Evolutionary conservation across 2,113 vertebrate genomes (phyloP).

Genomic region (Lucifuga dentata): DNA sequence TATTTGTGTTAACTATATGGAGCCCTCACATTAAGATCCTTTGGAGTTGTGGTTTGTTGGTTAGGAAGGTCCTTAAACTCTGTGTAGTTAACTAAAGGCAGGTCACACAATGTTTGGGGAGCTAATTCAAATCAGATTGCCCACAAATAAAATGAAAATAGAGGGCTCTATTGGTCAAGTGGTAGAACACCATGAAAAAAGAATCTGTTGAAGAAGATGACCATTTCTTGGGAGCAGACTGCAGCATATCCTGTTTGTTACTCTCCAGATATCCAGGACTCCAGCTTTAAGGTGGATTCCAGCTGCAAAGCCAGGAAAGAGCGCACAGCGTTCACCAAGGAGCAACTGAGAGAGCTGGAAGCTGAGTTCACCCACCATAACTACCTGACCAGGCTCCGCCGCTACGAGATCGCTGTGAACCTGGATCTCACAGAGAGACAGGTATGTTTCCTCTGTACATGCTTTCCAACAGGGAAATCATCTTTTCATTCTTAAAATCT

Average conservation of each 20-base stretch:
- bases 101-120: slow-evolving; percentile 16
- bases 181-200: too few relatives aligned
- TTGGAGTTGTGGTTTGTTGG: slow-evolving; percentile 67
- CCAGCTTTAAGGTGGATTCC: slow-evolving; percentile 82
- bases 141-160: slow-evolving; percentile 1
- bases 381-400: slow-evolving; percentile 94
- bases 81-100: slow-evolving; percentile 36
- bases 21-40: slow-evolving; percentile 59
- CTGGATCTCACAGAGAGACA: slow-evolving; percentile 97
- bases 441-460: slow-evolving; percentile 71
- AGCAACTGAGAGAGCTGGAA: slow-evolving; percentile 95
- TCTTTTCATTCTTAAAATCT: too few relatives aligned
- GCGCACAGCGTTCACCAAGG: slow-evolving; percentile 95
- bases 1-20: slow-evolving; percentile 69
- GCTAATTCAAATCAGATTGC: slow-evolving; percentile 47
- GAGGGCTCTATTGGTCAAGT: too few relatives aligned
- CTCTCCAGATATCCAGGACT: slow-evolving; percentile 84
- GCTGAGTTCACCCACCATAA: slow-evolving; percentile 97
- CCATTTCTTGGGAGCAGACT: too few relatives aligned
- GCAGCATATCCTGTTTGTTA: not conserved
- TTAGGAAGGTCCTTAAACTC: slow-evolving; percentile 36
- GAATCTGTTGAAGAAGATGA: too few relatives aligned
- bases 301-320: slow-evolving; percentile 93
- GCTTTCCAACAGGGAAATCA: not conserved
- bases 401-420: slow-evolving; percentile 98